Base-by-base conservation (phyloP, 2,113 vertebrate species). In the Cettia cetti region DNA sequence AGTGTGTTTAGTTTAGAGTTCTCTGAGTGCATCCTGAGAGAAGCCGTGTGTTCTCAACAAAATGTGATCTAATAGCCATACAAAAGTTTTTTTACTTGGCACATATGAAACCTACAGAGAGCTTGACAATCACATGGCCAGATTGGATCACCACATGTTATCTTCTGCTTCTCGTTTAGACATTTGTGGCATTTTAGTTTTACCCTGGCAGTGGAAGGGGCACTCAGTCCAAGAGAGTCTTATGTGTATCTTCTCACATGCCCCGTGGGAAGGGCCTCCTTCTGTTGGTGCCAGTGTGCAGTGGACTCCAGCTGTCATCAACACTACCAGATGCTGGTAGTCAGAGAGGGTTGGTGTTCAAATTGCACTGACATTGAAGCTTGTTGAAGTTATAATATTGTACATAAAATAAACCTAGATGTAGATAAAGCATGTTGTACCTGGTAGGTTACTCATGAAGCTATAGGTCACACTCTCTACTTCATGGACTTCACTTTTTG, bases 381-480 rank as follows among this genome's bases (percentile, higher is more conserved):
- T 49, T 72, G 37, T 31, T 76, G 65, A 35, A 79, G 22, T 72
- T 24, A 12, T 1, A 31, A 44, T 13, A 37, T 8, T 77, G 28
- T 30, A 49, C 37, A 7, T 78, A 37, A 71, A 80, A 56, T 15
- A 57, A 84, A 13, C 33, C 12, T 74, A 40, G 50, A 44, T 10
- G 14, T 28, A 35, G 56, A 7, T 42, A 52, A 53, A 14, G 33
- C 5, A 4, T 30, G 31, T n/a, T 78, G 40, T 27, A 64, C 23
- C 2, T 15, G 17, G 30, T 24, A 69, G 31, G 23, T 76, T 85
- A 33, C 23, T 88, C 8, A 1, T 24, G 42, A 59, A 74, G 49
- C 57, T 61, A 0, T 45, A 7, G 63, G 40, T 54, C 11, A 33
- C 7, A 2, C 3, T 27, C 3, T 27, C 5, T 53, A 1, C 49